phyloP scores from a whole-genome alignment of 1,140 invertebrate species.

The Dendrolimus punctatus region DNA sequence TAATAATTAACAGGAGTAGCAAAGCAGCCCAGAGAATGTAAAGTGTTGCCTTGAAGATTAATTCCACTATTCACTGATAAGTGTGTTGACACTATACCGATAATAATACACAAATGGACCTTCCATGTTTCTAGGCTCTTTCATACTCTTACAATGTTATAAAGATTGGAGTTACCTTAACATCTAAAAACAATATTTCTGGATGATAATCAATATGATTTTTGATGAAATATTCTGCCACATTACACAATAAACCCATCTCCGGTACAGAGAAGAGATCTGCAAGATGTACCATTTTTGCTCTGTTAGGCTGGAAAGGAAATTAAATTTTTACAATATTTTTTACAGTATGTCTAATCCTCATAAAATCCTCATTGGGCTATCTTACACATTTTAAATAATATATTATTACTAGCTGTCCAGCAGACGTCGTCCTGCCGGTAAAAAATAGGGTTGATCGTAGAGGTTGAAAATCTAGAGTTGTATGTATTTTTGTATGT shows the following conservation, averaged over 20 bases:
- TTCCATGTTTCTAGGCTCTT: too few species aligned
- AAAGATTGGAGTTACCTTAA: conserved; percentile 78
- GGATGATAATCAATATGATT: conserved; percentile 96
- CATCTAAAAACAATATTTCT: conserved; percentile 95
- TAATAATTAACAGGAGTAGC: too few species aligned
- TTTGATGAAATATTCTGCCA: conserved; percentile 92
- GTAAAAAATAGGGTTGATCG: too few species aligned
- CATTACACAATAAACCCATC: conserved; percentile 93
- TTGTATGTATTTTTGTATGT: too few species aligned
- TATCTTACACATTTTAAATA: background rate
- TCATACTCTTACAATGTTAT: background rate
- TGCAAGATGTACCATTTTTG: conserved; percentile 95
- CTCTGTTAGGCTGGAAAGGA: conserved; percentile 75
- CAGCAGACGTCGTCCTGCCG: too few species aligned
- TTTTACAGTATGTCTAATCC: background rate
- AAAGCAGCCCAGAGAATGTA: too few species aligned
- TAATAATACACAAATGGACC: too few species aligned
- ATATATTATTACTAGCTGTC: too few species aligned
- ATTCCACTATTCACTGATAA: too few species aligned
- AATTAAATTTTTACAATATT: background rate
- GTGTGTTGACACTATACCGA: too few species aligned
- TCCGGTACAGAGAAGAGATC: conserved; percentile 98
- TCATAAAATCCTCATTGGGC: background rate
- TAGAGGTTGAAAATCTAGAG: too few species aligned
- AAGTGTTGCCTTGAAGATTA: too few species aligned